Base-by-base conservation (phyloP, 2,888 invertebrate genomes). In the Sinodicranocentrus sp. region DNA sequence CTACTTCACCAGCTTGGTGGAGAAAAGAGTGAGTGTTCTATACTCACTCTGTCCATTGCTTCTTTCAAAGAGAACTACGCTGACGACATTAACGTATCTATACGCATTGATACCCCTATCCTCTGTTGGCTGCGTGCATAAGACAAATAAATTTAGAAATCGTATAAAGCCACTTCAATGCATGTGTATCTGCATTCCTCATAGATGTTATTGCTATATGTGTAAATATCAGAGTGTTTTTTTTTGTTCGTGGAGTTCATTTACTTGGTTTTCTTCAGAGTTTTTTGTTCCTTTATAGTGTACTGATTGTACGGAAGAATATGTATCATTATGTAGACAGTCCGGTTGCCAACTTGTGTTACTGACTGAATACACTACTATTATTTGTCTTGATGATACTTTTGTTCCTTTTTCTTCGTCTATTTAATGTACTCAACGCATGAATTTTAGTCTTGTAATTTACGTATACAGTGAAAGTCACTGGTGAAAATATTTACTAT, bases 1-100 rank as follows among this genome's bases (percentile, higher is more conserved):
- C 78, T 84, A 71, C 70, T 80, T 72, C 72, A 65, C 72, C 72
- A 80, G 80, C 79, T 43, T 79, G 80, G 72, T 52, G 71, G 63
- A 78, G 44, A 71, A 73, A 72, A 79, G 21, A 75, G 28, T 61
- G 44, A 33, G 33, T 33, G 33, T 3, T 10, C 33, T 33, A 33
- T 33, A n/a, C n/a, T n/a, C 44, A 1, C 2, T 8, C 52, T 3
- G 21, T 17, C 17, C 17, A 52, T 52, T 8, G 8, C 17, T 17
- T 8, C 52, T 52, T 17, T 33, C 5, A 33, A 33, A 33, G 33
- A 10, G n/a, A 48, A 48, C 2, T 48, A 26, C 28, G 26, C 28
- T 25, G 28, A 26, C 26, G 28, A 26, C 61, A 61, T n/a, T 19
- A 52, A 61, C 28, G 2, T 13, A 61, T 23, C 23, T 25, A 48